A percentile compares a stretch with the other conserved stretches of the same genome.
These are phyloP conservation scores for Danio choprae DNA, from an alignment of 2,797 vertebrate genomes.

Conservation along the genomic window DNA sequence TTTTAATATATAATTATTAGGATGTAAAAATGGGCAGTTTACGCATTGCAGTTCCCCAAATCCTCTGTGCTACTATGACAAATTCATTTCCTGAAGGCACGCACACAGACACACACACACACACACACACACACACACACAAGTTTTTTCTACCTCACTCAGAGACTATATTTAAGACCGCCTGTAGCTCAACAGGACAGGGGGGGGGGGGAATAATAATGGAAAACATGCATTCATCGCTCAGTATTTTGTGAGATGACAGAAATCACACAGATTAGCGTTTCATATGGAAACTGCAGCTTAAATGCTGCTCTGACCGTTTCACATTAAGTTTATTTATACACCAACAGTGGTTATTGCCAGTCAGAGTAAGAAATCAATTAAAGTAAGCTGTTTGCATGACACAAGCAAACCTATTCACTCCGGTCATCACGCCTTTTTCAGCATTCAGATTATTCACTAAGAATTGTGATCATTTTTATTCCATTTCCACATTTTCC, in stretches of 20 bases:
- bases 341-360: too few species aligned
- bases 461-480: too few species aligned
- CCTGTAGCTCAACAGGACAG: conserved; percentile 77
- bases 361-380: too few species aligned
- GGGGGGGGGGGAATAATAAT: conserved; percentile 4
- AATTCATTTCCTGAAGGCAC: conserved; percentile 3
- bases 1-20: neutral
- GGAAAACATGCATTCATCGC: conserved; percentile 6
- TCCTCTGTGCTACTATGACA: conserved; percentile 16
- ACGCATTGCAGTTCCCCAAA: conserved; percentile 1
- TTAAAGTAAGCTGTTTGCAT: too few species aligned
- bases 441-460: too few species aligned
- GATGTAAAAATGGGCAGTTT: neutral
- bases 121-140: neutral
- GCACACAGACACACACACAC: neutral
- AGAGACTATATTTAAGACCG: conserved; percentile 52
- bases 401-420: too few species aligned
- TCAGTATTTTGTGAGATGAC: neutral
- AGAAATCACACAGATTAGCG: neutral
- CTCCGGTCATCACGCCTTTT: too few species aligned
- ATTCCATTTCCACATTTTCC: too few species aligned
- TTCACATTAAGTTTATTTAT: too few species aligned
- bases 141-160: conserved; percentile 54
- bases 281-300: neutral
- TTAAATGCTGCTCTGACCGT: neutral